phyloP scores from a whole-genome alignment of 2,113 vertebrate species.

The Eudyptes chrysolophus region DNA sequence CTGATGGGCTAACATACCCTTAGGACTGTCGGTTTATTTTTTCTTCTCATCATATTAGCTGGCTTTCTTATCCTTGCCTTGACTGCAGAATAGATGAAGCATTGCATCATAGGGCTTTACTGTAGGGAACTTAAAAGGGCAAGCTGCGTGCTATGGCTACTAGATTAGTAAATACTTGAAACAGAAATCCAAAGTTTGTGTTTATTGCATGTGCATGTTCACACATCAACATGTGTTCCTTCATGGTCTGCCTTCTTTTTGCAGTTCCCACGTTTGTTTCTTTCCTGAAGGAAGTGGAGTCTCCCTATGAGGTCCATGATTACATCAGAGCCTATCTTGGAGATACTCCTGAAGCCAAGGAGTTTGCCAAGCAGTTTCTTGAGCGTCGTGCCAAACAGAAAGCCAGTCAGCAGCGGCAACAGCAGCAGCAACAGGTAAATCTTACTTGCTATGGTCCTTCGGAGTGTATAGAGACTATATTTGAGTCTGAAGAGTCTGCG shows the following conservation, averaged over 20 bases:
- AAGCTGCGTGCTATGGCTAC: neutral
- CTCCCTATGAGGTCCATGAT: slow-evolving; percentile 97
- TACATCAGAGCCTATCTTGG: slow-evolving; percentile 96
- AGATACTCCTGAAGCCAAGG: slow-evolving; percentile 96
- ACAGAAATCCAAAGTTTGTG: neutral
- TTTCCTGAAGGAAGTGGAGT: slow-evolving; percentile 99
- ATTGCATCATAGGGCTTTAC: neutral
- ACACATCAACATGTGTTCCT: neutral
- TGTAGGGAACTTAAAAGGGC: neutral
- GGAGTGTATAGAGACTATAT: neutral
- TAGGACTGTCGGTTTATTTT: neutral
- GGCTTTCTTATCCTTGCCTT: neutral
- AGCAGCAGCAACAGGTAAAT: slow-evolving; percentile 75
- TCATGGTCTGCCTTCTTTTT: slow-evolving; percentile 52
- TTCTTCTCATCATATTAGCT: neutral
- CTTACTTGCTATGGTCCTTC: fast-evolving
- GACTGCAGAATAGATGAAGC: neutral
- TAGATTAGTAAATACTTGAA: neutral
- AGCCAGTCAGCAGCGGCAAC: slow-evolving; percentile 85
- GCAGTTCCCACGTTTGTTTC: slow-evolving; percentile 98
- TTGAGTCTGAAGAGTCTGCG: neutral
- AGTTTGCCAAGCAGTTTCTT: slow-evolving; percentile 99
- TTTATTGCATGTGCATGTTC: neutral
- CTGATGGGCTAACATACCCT: neutral
- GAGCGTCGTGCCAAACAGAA: slow-evolving; percentile 99